Evolutionary conservation across 2,888 invertebrate genomes (phyloP).

Genomic region (Amphipoea oculea): DNA sequence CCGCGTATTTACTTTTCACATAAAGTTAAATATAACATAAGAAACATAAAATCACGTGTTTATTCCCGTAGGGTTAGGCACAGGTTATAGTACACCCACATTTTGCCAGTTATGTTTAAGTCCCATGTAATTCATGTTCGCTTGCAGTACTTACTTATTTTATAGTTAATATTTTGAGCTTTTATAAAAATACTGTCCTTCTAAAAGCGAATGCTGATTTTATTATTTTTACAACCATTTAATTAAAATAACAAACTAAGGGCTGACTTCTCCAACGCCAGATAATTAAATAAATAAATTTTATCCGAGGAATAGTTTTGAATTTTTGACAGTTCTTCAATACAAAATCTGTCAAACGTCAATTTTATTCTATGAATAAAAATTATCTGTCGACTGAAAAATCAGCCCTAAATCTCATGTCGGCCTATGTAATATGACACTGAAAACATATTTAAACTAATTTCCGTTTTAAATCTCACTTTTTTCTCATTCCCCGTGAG

Average conservation of each 20-base stretch:
- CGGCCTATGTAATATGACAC: not conserved
- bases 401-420: not conserved
- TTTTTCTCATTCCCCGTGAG: conserved; percentile 33
- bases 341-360: too few species aligned
- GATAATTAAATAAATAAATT: too few species aligned
- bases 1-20: not conserved
- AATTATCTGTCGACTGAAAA: too few species aligned
- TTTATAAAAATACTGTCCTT: not conserved
- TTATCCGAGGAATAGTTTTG: too few species aligned
- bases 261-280: too few species aligned
- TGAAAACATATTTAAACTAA: not conserved
- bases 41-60: not conserved
- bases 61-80: not conserved
- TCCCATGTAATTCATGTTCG: not conserved
- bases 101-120: not conserved
- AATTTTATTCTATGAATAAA: too few species aligned
- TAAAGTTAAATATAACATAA: not conserved
- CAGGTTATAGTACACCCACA: not conserved
- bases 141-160: not conserved
- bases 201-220: not conserved
- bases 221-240: not conserved
- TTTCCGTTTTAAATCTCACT: conserved; percentile 38
- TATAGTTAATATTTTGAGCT: not conserved
- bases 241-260: not conserved
- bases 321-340: too few species aligned